Conservation (phyloP, 2,888 invertebrate genomes). For the Cheiracanthium punctorium region DNA sequence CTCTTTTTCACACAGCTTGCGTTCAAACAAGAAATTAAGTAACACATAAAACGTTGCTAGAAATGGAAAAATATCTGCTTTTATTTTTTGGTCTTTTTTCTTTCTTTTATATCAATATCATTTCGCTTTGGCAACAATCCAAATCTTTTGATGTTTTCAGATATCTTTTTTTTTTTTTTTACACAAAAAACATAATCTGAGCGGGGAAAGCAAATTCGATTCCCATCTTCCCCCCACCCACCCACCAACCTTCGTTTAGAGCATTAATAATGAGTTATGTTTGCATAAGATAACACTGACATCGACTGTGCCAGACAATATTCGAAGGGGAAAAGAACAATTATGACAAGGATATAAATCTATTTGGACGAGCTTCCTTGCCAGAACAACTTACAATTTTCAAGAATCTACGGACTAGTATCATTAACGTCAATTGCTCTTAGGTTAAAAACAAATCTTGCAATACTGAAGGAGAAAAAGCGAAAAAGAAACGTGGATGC, state of each 20-base stretch:
- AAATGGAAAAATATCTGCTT: slow-evolving; percentile 13
- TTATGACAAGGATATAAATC: background rate
- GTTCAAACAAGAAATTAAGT: slow-evolving; percentile 15
- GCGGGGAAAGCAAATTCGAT: no score
- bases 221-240: no score
- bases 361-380: background rate
- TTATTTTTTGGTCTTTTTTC: no score
- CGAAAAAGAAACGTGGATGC: no score
- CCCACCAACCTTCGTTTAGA: no score
- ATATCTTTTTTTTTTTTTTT: background rate
- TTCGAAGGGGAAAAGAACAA: background rate
- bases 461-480: no score
- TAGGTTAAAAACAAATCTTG: no score
- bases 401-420: background rate
- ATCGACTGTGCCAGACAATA: background rate
- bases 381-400: background rate
- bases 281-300: slow-evolving; percentile 7
- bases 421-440: no score
- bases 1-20: background rate
- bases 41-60: slow-evolving; percentile 5
- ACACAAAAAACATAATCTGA: no score
- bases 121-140: slow-evolving; percentile 12
- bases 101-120: no score
- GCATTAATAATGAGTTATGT: slow-evolving; percentile 19
- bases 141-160: background rate